Conservation (phyloP, 2,113 vertebrate species). For the Cygnus atratus region DNA sequence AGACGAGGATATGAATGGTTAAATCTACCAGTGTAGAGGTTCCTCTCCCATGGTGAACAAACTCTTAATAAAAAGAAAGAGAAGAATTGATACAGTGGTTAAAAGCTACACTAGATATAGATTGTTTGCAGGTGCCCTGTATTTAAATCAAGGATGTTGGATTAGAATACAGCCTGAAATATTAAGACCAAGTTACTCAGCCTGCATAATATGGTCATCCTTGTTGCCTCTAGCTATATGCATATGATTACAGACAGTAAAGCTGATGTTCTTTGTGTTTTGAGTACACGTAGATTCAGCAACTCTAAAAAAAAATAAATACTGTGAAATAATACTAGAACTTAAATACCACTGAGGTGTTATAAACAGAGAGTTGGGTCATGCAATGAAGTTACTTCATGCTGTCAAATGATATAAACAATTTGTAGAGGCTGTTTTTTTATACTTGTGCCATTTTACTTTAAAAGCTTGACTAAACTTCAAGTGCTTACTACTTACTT, state of each 20-base stretch:
- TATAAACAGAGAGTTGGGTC: not conserved
- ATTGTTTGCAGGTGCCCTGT: fast-evolving
- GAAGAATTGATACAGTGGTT: not conserved
- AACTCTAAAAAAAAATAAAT: not conserved
- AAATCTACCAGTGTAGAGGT: not conserved
- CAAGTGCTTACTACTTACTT: not conserved
- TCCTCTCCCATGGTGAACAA: not conserved
- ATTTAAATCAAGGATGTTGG: not conserved
- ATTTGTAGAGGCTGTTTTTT: not conserved
- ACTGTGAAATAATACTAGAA: not conserved
- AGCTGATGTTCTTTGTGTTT: not conserved
- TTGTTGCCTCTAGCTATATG: not conserved
- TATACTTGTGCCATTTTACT: not conserved
- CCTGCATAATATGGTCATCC: not conserved
- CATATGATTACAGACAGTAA: not conserved
- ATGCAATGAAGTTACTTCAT: not conserved
- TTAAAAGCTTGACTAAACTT: not conserved
- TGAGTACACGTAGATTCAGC: not conserved
- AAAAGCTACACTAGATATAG: not conserved
- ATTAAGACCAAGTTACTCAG: not conserved
- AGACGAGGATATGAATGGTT: not conserved
- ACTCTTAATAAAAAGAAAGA: not conserved
- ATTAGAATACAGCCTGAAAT: not conserved
- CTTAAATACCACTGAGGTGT: not conserved
- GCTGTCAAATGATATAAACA: not conserved